Evolutionary conservation across 1,140 invertebrate genomes (phyloP), one percentile per base, ranked within the genome.

Genomic region (Ptiloglossa arizonensis): DNA sequence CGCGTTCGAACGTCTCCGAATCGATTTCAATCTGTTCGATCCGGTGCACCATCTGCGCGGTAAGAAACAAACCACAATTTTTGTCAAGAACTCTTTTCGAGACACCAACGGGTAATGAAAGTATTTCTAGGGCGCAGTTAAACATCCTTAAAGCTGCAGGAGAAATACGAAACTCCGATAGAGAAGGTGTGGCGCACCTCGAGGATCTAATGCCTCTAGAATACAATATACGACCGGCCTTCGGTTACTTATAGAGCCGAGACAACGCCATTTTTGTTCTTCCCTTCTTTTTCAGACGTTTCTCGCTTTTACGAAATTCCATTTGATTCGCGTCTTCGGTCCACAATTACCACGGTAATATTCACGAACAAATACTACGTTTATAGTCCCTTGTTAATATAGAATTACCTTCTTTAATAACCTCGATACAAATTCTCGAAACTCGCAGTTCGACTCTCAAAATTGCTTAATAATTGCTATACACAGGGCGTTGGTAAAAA

Each of bases 101-200:
- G 24, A 29, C 17, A 19, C 15, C 8, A 11, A 0, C 15, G 44
- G 11, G 24, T 66, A 66, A 66, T 27, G 63, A 48, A 66, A 66
- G 63, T 66, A 66, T 48, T 66, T 66, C 11, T 24, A 15, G 19
- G 15, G 5, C 11, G 24, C 44, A 32, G 63, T 66, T 66, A 32
- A 48, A 22, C 19, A 59, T 32, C 29, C 32, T 59, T 59, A 35
- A 59, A 59, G n/a, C 63, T 41, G 24, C 17, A 13, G 24, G 19
- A 32, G 24, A 48, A 19, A 64, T 29, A 46, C 9, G 17, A 32
- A 29, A 5, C 41, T n/a, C 11, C 24, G 63, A 29, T 15, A 29
- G 41, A 29, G 17, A 29, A 41, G 29, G 50, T n/a, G 50, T 52
- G 50, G 50, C 6, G 50, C 48, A 5, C 5, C 5, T 11, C n/a